Evolutionary conservation across 2,888 invertebrate species (phyloP).

Genomic region (Brachylomia viminalis): DNA sequence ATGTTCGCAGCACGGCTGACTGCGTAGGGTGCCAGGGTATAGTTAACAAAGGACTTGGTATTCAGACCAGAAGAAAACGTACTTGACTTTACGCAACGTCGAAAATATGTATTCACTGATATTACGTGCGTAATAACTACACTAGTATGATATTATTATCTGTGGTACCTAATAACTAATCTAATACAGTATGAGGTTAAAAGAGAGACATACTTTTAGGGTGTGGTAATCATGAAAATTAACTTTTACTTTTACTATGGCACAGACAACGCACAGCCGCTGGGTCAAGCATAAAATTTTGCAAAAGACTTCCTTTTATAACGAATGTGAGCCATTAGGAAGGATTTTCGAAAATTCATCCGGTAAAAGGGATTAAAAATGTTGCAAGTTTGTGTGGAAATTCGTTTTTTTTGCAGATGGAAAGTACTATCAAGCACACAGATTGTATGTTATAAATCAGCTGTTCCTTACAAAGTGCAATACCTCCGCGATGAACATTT

Average conservation of each 20-base stretch:
- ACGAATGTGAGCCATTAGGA: too few species aligned
- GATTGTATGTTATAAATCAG: too few species aligned
- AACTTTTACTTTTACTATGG: too few species aligned
- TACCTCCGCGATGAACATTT: neutral
- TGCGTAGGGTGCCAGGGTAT: too few species aligned
- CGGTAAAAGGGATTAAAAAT: too few species aligned
- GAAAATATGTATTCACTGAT: neutral
- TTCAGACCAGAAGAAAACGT: neutral
- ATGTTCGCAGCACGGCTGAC: neutral
- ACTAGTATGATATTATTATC: neutral
- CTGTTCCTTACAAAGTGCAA: neutral
- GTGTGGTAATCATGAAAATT: too few species aligned
- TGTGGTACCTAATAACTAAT: neutral
- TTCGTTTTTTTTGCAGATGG: too few species aligned
- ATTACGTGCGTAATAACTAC: constrained; percentile 18
- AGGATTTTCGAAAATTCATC: too few species aligned
- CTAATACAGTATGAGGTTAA: neutral
- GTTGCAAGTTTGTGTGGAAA: too few species aligned
- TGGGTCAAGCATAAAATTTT: too few species aligned
- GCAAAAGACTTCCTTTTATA: too few species aligned
- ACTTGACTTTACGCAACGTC: neutral
- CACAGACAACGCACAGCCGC: neutral
- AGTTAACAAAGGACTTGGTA: constrained; percentile 1
- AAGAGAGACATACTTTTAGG: neutral
- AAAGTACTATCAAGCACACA: too few species aligned